Conservation (phyloP, 2,113 vertebrate species). For the Mystacornis crossleyi region DNA sequence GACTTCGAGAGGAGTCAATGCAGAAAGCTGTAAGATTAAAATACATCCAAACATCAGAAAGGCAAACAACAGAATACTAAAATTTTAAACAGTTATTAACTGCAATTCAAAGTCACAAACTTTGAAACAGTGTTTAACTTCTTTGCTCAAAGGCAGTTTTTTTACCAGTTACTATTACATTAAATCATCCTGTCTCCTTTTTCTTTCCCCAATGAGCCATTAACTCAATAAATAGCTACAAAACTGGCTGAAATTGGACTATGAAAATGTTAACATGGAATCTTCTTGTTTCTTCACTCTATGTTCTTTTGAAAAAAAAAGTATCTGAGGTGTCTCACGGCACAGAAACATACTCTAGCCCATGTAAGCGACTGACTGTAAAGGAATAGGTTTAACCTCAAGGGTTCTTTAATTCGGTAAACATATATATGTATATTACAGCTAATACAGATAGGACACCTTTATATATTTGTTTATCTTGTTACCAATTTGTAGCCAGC, state of each 20-base stretch:
- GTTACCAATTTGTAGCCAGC: background rate
- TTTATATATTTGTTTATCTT: background rate
- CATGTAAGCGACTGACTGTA: background rate
- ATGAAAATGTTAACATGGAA: background rate
- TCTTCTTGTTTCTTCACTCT: background rate
- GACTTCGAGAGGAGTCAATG: slow-evolving; percentile 79
- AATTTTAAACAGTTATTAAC: background rate
- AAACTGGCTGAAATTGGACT: background rate
- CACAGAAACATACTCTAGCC: background rate
- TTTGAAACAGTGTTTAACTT: background rate
- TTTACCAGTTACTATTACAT: background rate
- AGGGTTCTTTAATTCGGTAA: background rate
- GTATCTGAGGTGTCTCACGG: background rate
- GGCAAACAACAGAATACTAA: background rate
- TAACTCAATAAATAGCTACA: background rate
- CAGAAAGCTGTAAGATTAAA: slow-evolving; percentile 80
- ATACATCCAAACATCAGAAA: slow-evolving; percentile 47
- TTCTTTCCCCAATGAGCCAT: background rate
- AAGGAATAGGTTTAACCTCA: background rate
- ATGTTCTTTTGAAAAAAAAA: background rate
- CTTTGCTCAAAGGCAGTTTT: background rate
- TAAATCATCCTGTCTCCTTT: background rate
- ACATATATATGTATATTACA: background rate
- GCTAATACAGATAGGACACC: background rate
- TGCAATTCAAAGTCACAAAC: background rate